phyloP scores from a whole-genome alignment of 2,888 invertebrate species.

The Griposia aprilina region DNA sequence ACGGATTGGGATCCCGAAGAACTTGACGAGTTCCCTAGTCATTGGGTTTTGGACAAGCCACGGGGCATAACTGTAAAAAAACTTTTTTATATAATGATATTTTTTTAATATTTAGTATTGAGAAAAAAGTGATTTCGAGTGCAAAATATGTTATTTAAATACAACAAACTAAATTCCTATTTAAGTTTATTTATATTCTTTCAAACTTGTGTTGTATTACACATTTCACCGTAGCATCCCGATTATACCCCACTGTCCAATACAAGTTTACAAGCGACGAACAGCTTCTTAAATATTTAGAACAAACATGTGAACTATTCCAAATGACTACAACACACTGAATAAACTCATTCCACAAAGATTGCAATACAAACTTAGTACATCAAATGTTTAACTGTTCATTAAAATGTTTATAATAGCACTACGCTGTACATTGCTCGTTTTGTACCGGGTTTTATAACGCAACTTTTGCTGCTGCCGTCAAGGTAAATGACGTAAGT shows the following conservation, averaged over 20 bases:
- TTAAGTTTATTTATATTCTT: too few species aligned
- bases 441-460: slow-evolving; percentile 73
- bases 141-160: too few species aligned
- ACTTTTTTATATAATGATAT: too few species aligned
- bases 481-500: slow-evolving; percentile 42
- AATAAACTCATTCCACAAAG: slow-evolving; percentile 62
- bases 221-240: too few species aligned
- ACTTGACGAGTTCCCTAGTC: too few species aligned
- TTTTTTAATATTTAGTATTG: too few species aligned
- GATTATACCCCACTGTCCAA: neutral
- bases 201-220: too few species aligned
- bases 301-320: slow-evolving; percentile 28
- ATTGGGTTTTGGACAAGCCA: too few species aligned
- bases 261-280: neutral
- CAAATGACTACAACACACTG: slow-evolving; percentile 17
- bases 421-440: slow-evolving; percentile 64
- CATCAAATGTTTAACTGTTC: slow-evolving; percentile 74
- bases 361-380: slow-evolving; percentile 74
- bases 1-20: too few species aligned
- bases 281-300: slow-evolving; percentile 30
- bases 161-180: too few species aligned
- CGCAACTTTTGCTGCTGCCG: slow-evolving; percentile 70
- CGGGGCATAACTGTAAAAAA: too few species aligned
- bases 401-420: slow-evolving; percentile 68
- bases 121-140: too few species aligned